Percentiles rank a stretch among this genome's conserved stretches.
These are phyloP conservation scores for Tyrophagus putrescentiae DNA, from an alignment of 1,140 invertebrate species.

Conservation along the genomic window DNA sequence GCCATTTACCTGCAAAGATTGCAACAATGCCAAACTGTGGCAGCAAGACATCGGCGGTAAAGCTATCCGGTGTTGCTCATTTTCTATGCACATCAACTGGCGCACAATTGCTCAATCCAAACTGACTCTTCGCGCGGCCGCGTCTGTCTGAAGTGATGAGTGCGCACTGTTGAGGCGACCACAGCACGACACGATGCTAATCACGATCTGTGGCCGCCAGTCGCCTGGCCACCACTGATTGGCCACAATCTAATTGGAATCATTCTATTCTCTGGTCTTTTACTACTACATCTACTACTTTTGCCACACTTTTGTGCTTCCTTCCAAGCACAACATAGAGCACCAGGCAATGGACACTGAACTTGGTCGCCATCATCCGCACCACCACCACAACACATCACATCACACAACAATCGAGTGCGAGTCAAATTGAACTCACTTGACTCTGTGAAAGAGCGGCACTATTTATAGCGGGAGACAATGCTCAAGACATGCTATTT, in stretches of 20 bases:
- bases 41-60: too few species aligned
- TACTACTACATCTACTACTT: too few species aligned
- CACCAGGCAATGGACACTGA: background rate
- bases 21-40: too few species aligned
- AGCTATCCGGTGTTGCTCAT: slow-evolving; percentile 12
- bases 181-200: slow-evolving; percentile 8
- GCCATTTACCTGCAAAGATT: too few species aligned
- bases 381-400: background rate
- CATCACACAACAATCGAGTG: background rate
- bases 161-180: background rate
- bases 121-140: background rate
- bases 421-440: too few species aligned
- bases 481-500: background rate
- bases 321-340: too few species aligned
- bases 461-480: slow-evolving; percentile 6
- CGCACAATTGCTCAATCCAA: slow-evolving; percentile 11
- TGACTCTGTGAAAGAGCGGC: too few species aligned
- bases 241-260: slow-evolving; percentile 11
- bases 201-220: slow-evolving; percentile 14
- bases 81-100: slow-evolving; percentile 13
- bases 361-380: background rate
- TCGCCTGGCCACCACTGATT: background rate
- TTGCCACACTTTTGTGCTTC: too few species aligned
- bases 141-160: too few species aligned
- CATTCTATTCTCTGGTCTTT: background rate